Conservation (phyloP, 2,797 vertebrate species). For the Chloroceryle inda region DNA sequence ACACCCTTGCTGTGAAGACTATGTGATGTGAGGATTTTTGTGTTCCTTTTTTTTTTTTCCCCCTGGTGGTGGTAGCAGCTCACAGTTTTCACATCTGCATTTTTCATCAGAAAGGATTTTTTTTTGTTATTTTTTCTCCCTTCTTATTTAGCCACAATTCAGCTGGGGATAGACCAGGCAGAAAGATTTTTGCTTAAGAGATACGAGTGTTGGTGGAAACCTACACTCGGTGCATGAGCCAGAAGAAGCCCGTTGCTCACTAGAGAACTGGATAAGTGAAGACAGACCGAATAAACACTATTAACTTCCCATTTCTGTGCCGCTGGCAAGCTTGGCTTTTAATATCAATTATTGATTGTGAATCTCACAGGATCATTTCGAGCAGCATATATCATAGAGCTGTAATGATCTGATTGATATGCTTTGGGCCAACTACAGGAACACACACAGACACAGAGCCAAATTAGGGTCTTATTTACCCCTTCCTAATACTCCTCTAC, state of each 20-base stretch:
- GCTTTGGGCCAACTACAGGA: not conserved
- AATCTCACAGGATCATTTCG: conserved; percentile 10
- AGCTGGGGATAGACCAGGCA: not conserved
- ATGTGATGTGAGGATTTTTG: not conserved
- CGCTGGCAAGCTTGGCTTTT: not conserved
- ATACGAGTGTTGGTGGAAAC: not conserved
- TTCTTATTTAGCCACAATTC: not conserved
- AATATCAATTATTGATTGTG: conserved; percentile 16
- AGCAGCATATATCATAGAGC: not conserved
- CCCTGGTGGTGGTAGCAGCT: not conserved
- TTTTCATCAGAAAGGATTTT: not conserved
- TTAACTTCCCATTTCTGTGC: not conserved
- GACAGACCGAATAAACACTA: conserved; percentile 9
- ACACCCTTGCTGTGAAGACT: not conserved
- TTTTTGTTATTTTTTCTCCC: not conserved
- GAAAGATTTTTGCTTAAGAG: not conserved
- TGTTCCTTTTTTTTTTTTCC: not conserved
- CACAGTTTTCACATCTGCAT: not conserved
- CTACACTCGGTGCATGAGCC: not conserved
- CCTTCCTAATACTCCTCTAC: not conserved
- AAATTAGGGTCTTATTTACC: not conserved
- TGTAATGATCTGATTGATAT: not conserved
- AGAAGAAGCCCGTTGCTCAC: not conserved
- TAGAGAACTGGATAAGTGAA: not conserved
- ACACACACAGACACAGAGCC: not conserved